These are phyloP conservation scores for Mystacornis crossleyi DNA, from an alignment of 2,113 vertebrate genomes.

Conservation along the genomic window DNA sequence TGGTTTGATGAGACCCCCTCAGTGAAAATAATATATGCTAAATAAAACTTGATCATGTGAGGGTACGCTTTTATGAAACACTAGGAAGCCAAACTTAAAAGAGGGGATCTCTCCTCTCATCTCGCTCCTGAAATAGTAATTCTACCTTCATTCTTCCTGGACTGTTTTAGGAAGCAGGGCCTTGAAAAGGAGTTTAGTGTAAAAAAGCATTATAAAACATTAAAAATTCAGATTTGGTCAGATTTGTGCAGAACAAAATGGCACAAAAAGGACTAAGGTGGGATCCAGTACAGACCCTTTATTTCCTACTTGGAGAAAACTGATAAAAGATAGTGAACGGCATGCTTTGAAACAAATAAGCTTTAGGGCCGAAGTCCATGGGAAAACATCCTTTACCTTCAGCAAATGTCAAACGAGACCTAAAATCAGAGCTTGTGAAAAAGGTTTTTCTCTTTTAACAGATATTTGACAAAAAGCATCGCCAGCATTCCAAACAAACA, in stretches of 20 bases:
- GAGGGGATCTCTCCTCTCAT: neutral
- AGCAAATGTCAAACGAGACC: neutral
- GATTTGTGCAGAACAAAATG: neutral
- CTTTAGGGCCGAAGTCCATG: neutral
- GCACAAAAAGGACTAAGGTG: neutral
- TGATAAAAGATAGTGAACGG: neutral
- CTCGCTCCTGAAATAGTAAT: neutral
- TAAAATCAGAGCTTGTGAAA: neutral
- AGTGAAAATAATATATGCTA: neutral
- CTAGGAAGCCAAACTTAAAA: neutral
- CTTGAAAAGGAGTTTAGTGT: neutral
- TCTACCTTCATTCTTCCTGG: neutral
- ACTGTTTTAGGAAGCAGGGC: neutral
- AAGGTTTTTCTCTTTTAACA: neutral
- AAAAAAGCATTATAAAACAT: neutral
- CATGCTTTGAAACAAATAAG: rapidly evolving
- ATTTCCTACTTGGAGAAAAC: neutral
- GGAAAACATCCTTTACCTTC: neutral
- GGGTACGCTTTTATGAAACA: rapidly evolving
- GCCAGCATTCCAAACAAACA: neutral
- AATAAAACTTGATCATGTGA: neutral
- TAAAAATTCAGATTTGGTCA: neutral
- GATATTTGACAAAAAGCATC: neutral
- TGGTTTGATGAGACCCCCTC: slow-evolving; percentile 14
- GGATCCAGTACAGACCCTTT: neutral